Evolutionary conservation across 2,113 vertebrate genomes (phyloP).

Genomic region (Chaenogobius annularis): DNA sequence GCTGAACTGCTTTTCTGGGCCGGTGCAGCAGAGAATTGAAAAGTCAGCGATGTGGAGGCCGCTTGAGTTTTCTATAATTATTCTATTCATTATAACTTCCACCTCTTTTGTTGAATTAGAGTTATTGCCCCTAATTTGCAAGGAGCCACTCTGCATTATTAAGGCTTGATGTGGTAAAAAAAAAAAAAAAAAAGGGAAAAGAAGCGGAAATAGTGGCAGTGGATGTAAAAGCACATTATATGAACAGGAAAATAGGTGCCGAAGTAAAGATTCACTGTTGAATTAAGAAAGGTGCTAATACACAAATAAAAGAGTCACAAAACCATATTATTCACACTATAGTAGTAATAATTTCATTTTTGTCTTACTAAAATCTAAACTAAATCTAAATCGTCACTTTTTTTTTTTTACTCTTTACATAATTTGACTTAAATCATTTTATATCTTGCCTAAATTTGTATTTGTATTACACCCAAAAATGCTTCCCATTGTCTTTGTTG

Average conservation of each 20-base stretch:
- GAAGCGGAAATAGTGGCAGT: not conserved
- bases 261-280: not conserved
- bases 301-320: too few relatives aligned
- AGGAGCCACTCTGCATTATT: not conserved
- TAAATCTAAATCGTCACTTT: too few relatives aligned
- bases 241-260: not conserved
- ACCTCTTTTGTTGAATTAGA: not conserved
- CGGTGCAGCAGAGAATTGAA: not conserved
- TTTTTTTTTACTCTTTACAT: too few relatives aligned
- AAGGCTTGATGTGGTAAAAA: not conserved
- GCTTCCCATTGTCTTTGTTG: not conserved
- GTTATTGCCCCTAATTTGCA: slow-evolving; percentile 3
- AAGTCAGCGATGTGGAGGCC: not conserved
- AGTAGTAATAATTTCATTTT: too few relatives aligned
- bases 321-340: too few relatives aligned
- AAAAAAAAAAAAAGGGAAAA: not conserved
- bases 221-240: not conserved
- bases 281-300: too few relatives aligned
- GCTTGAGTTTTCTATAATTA: not conserved
- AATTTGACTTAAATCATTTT: not conserved
- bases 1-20: not conserved
- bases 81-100: not conserved
- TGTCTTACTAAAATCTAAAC: too few relatives aligned
- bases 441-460: not conserved
- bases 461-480: not conserved